Evolutionary conservation across 2,113 vertebrate species (phyloP).

Genomic region (Hemicordylus capensis): DNA sequence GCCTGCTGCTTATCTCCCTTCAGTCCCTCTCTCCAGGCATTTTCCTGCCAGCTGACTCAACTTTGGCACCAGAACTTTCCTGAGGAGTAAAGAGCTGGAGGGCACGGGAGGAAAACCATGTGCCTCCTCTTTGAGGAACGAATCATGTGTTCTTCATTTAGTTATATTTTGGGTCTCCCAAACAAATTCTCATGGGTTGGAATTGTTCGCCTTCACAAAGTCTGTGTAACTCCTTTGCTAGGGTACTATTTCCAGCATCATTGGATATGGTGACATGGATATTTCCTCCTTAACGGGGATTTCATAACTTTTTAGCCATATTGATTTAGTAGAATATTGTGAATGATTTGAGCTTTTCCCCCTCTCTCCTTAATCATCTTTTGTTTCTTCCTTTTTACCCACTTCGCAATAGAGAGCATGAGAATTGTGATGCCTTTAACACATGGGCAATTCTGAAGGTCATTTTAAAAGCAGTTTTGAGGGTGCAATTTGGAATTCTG

Average conservation of each 20-base stretch:
- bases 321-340: neutral
- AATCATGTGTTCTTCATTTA: neutral
- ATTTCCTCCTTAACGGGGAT: neutral
- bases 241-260: neutral
- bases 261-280: neutral
- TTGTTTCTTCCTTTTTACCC: neutral
- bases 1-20: too few species aligned
- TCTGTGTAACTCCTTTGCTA: neutral
- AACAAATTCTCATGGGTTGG: neutral
- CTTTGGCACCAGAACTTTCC: too few species aligned
- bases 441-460: neutral
- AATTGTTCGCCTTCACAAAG: neutral
- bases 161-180: neutral
- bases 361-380: neutral
- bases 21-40: too few species aligned
- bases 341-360: neutral
- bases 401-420: neutral
- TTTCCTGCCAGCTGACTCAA: too few species aligned
- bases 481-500: neutral
- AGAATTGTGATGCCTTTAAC: neutral
- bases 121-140: neutral
- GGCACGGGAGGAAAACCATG: too few species aligned
- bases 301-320: neutral
- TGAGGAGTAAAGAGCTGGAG: too few species aligned
- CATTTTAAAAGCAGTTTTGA: neutral